These are phyloP conservation scores for Gymnorhina tibicen DNA, from an alignment of 2,113 vertebrate species.

Conservation along the genomic window DNA sequence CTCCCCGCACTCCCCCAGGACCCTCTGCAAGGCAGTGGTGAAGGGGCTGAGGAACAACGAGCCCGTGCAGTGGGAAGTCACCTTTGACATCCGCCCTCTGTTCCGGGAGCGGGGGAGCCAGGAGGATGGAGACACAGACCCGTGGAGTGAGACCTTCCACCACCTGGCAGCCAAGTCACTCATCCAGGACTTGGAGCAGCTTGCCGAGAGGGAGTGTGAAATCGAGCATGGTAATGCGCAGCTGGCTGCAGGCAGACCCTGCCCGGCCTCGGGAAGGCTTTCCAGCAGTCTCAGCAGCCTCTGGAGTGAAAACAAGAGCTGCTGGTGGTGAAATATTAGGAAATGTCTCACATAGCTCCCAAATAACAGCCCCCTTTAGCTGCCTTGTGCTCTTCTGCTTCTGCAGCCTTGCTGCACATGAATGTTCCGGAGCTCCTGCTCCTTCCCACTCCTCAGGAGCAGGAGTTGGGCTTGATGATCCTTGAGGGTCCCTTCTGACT, in stretches of 20 bases:
- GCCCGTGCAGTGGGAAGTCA: conserved; percentile 85
- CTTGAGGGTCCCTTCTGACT: neutral
- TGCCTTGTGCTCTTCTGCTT: neutral
- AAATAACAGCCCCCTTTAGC: neutral
- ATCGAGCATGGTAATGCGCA: conserved; percentile 84
- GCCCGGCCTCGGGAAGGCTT: fast-evolving
- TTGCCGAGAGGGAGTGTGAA: conserved; percentile 84
- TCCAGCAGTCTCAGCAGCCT: neutral
- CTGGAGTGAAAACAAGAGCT: neutral
- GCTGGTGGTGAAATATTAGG: neutral
- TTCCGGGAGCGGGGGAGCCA: conserved; percentile 72
- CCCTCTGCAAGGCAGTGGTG: conserved; percentile 84
- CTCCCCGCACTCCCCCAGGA: neutral
- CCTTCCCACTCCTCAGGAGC: neutral
- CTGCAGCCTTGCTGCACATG: neutral
- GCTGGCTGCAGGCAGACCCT: neutral
- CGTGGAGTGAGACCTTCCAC: conserved; percentile 94
- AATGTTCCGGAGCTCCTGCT: fast-evolving
- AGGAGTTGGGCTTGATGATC: neutral
- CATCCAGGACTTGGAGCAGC: conserved; percentile 90
- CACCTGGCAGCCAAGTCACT: conserved; percentile 90
- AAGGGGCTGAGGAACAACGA: conserved; percentile 82
- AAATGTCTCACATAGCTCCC: neutral
- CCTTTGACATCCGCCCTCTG: conserved; percentile 82
- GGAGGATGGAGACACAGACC: conserved; percentile 74